Conservation (phyloP, 2,888 invertebrate genomes). For the Smittia aterrima region DNA sequence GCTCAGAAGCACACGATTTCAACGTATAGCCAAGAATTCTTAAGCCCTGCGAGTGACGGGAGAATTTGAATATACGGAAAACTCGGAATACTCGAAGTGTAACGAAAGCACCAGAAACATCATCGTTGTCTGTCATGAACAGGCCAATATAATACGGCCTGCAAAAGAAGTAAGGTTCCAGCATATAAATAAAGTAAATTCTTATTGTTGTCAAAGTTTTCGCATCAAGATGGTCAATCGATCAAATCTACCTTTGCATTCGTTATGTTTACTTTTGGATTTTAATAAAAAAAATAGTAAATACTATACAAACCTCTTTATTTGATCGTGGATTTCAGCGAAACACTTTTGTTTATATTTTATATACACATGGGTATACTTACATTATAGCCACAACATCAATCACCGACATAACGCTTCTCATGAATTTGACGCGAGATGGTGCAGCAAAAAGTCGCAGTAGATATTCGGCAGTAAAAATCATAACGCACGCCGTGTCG, state of each 20-base stretch:
- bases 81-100: constrained; percentile 98
- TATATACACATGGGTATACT: too few relatives aligned
- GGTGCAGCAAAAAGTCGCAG: constrained; percentile 97
- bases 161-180: too few relatives aligned
- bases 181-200: too few relatives aligned
- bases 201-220: too few relatives aligned
- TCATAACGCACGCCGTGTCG: constrained; percentile 99
- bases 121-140: constrained; percentile 96
- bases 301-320: too few relatives aligned
- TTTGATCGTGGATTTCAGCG: too few relatives aligned
- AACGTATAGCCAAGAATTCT: constrained; percentile 98
- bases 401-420: constrained; percentile 98
- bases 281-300: too few relatives aligned
- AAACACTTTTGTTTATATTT: too few relatives aligned
- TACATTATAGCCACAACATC: constrained; percentile 98
- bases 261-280: too few relatives aligned
- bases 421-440: constrained; percentile 93
- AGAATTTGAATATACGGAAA: constrained; percentile 99
- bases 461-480: constrained; percentile 97
- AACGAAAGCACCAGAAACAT: constrained; percentile 98
- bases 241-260: too few relatives aligned
- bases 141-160: constrained; percentile 99
- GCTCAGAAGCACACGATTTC: constrained; percentile 97
- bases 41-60: constrained; percentile 97
- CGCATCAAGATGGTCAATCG: too few relatives aligned